Evolutionary conservation across 2,888 invertebrate species (phyloP).

Genomic region (Stenurella melanura): DNA sequence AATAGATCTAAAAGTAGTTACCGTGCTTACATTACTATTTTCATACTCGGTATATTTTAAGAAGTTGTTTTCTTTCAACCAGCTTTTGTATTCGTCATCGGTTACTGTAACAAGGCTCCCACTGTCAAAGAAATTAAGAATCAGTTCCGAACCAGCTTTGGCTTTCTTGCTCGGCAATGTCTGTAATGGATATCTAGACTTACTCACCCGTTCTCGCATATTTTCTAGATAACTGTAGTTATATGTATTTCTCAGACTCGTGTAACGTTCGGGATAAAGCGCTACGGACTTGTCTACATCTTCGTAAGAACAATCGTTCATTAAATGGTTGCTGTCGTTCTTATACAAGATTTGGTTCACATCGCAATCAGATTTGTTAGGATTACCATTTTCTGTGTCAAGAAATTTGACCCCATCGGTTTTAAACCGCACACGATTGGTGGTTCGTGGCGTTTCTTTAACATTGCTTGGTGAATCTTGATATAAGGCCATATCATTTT

Average conservation of each 20-base stretch:
- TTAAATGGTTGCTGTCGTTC: conserved; percentile 45
- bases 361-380: not conserved
- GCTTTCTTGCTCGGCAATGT: not conserved
- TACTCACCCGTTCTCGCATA: not conserved
- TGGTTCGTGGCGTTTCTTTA: not conserved
- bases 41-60: conserved; percentile 42
- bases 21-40: conserved; percentile 25
- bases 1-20: conserved; percentile 38
- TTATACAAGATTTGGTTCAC: conserved; percentile 46
- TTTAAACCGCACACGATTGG: not conserved
- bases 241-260: conserved; percentile 42
- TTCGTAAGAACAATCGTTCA: conserved; percentile 43
- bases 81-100: conserved; percentile 49
- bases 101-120: conserved; percentile 41
- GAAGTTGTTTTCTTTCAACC: conserved; percentile 50
- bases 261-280: conserved; percentile 39
- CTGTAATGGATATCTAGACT: conserved; percentile 11
- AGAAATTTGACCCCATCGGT: conserved; percentile 37
- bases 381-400: conserved; percentile 21
- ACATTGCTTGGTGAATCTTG: conserved; percentile 21
- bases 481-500: conserved; percentile 19
- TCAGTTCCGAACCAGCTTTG: not conserved
- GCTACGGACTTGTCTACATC: conserved; percentile 14
- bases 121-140: conserved; percentile 34
- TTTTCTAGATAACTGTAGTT: conserved; percentile 38